phyloP scores from a whole-genome alignment of 2,797 vertebrate species.

The Nyctibius grandis region DNA sequence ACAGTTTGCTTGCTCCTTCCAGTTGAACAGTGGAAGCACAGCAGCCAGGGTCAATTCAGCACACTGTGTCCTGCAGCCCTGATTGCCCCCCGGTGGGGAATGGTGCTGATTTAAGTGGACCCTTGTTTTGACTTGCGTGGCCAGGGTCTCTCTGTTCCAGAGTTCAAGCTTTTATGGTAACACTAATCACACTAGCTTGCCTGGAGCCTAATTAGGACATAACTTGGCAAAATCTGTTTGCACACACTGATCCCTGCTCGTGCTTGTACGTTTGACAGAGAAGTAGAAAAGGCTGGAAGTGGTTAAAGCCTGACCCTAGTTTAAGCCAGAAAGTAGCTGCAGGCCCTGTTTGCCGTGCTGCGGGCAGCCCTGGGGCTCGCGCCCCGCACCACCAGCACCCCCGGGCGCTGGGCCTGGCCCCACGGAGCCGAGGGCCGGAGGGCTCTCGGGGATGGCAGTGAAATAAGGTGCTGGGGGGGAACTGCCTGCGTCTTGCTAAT shows the following conservation, averaged over 20 bases:
- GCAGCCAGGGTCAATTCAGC: neutral
- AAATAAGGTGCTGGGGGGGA: neutral
- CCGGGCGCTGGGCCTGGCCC: too few relatives aligned
- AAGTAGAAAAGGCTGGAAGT: neutral
- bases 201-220: neutral
- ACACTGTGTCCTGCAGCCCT: rapidly evolving
- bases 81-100: rapidly evolving
- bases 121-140: neutral
- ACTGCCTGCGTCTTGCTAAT: neutral
- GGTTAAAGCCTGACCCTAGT: neutral
- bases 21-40: neutral
- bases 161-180: neutral
- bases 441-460: neutral
- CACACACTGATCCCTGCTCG: rapidly evolving
- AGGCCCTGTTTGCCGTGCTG: too few relatives aligned
- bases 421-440: rapidly evolving
- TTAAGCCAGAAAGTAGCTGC: rapidly evolving
- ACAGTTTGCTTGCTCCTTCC: neutral
- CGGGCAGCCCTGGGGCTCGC: too few relatives aligned
- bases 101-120: neutral
- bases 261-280: neutral
- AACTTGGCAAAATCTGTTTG: neutral
- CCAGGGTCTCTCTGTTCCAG: neutral
- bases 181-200: neutral
- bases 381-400: rapidly evolving